Evolutionary conservation across 2,888 invertebrate species (phyloP).

Genomic region (Piscicola geometra): DNA sequence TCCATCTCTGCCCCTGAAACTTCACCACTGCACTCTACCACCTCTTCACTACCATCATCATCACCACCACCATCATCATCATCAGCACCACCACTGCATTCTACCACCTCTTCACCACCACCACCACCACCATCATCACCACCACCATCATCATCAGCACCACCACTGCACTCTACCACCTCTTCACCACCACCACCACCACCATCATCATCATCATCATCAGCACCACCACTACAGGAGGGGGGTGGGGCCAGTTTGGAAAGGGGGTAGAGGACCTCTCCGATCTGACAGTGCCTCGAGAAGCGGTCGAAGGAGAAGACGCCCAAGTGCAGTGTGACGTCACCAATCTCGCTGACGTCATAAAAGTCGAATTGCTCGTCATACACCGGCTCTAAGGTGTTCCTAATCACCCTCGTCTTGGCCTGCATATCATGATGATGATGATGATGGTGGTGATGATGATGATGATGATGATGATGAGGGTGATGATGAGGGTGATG

Average conservation of each 20-base stretch:
- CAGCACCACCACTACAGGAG: slow-evolving; percentile 73
- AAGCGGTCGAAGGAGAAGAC: slow-evolving; percentile 77
- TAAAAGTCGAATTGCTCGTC: slow-evolving; percentile 99
- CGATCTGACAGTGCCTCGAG: slow-evolving; percentile 95
- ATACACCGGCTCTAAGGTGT: slow-evolving; percentile 91
- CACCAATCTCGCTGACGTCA: slow-evolving; percentile 76
- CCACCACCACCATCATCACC: neutral
- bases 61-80: neutral
- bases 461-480: neutral
- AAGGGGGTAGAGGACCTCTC: slow-evolving; percentile 91
- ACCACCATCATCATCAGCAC: neutral
- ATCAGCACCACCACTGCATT: neutral
- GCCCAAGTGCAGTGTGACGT: slow-evolving; percentile 73
- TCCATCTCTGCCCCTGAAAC: neutral
- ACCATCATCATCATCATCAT: slow-evolving; percentile 55
- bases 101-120: neutral
- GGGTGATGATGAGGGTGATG: neutral
- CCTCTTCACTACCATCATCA: neutral
- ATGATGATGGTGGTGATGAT: neutral
- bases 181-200: neutral
- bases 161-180: too few relatives aligned
- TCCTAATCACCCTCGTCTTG: slow-evolving; percentile 89
- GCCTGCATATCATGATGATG: slow-evolving; percentile 58
- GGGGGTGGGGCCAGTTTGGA: slow-evolving; percentile 59
- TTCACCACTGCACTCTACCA: neutral